Evolutionary conservation across 30 jellyfish, hydroid and myxozoan species (phyloP), one percentile per base, ranked within the genome.

Genomic region (Cassiopea andromeda): DNA sequence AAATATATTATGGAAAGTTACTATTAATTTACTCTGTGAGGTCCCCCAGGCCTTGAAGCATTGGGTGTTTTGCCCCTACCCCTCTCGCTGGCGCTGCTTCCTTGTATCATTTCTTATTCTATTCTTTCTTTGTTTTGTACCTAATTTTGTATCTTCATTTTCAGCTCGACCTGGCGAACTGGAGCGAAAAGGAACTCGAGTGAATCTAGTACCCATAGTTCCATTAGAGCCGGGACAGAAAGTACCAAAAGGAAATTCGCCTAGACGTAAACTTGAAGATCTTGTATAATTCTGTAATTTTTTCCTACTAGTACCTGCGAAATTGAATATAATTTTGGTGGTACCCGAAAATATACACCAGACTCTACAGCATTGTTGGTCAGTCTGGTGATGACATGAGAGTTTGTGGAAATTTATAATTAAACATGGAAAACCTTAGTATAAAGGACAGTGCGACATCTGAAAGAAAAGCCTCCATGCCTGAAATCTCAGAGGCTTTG

Each of bases 131-230:
- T 10, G 7, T 54, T 54, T 54, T 54, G 64, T 64, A 64, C 8
- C 43, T 64, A 64, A 14, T 14, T 2, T 64, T 17, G 2, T 64
- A 27, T 64, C 0, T 2, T 64, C 15, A 13, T 64, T 64, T 17
- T 64, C 67, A 91, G 97, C 88, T 2, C 92, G 94, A 12, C 91
- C 97, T 57, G 98, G 93, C 47, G 98, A 94, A 19, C 89, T 94
- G 44, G 90, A 91, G 57, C 86, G 98, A 48, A 87, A 90, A 78
- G 92, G 98, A 13, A 94, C 98, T 3, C 97, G 98, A 9, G 93
- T 82, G 50, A 94, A 94, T 75, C 73, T 90, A 46, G 93, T 94
- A 10, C 98, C 98, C 1, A 94, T 94, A 17, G 77, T 91, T 75
- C 90, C 91, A 60, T 67, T 94, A 9, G 88, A 86, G 17, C 97